These are phyloP conservation scores for Datnioides undecimradiatus DNA, from an alignment of 2,113 vertebrate genomes.

Conservation along the genomic window DNA sequence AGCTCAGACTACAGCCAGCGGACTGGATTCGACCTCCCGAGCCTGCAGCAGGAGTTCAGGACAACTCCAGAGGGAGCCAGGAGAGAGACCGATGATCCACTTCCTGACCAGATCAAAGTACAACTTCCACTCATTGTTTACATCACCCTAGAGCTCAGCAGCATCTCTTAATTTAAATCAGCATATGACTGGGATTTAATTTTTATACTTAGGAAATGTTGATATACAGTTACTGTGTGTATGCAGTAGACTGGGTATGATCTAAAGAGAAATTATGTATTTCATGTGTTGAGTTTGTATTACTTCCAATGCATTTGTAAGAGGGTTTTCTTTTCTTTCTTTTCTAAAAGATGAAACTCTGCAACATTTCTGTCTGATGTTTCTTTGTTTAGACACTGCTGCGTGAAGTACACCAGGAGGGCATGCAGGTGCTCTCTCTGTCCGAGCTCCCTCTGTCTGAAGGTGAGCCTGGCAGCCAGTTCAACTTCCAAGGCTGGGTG, in stretches of 20 bases:
- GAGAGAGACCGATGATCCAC: slow-evolving; percentile 87
- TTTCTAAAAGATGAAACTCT: not conserved
- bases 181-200: not conserved
- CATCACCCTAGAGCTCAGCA: not conserved
- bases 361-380: slow-evolving; percentile 11
- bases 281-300: no score
- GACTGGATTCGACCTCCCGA: slow-evolving; percentile 79
- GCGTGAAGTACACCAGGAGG: slow-evolving; percentile 94
- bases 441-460: slow-evolving; percentile 87
- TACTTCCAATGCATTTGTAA: no score
- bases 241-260: no score
- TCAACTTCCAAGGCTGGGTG: slow-evolving; percentile 81
- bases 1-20: slow-evolving; percentile 93
- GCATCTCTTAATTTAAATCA: no score
- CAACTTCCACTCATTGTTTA: not conserved
- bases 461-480: slow-evolving; percentile 74
- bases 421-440: slow-evolving; percentile 93
- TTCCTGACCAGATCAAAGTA: slow-evolving; percentile 95
- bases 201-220: not conserved
- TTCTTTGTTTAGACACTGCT: slow-evolving; percentile 86
- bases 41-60: slow-evolving; percentile 87
- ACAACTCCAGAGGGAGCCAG: slow-evolving; percentile 85
- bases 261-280: no score
- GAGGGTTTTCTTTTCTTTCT: no score
- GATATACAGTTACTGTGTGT: no score